Conservation (phyloP, 2,888 invertebrate species). For the Synergus gifuensis region DNA sequence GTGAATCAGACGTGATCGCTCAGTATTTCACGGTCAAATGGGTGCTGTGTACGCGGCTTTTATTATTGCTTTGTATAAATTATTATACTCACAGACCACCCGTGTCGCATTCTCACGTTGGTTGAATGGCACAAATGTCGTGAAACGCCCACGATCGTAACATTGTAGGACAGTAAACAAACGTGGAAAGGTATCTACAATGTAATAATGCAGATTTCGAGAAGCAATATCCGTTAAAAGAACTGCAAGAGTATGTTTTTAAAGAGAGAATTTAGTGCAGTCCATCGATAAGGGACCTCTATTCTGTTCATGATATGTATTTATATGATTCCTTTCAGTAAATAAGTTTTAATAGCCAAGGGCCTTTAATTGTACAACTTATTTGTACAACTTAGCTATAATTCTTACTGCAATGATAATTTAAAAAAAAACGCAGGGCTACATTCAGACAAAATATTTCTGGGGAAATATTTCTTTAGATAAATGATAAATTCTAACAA, state of each 20-base stretch:
- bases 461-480: too few relatives aligned
- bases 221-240: conserved; percentile 22
- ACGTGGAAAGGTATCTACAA: neutral
- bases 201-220: conserved; percentile 7
- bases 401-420: too few relatives aligned
- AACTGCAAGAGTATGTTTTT: neutral
- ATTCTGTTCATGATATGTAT: neutral
- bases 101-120: conserved; percentile 52
- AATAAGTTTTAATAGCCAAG: neutral
- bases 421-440: too few relatives aligned
- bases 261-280: neutral
- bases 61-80: conserved; percentile 54
- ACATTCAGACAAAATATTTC: too few relatives aligned
- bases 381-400: neutral
- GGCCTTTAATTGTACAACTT: neutral
- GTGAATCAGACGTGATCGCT: conserved; percentile 61
- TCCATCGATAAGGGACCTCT: neutral
- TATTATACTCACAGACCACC: conserved; percentile 58
- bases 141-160: conserved; percentile 38
- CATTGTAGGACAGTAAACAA: conserved; percentile 32
- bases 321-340: neutral
- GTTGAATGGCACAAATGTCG: conserved; percentile 18
- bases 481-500: neutral
- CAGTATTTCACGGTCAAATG: conserved; percentile 62
- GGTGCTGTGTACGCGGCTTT: conserved; percentile 54